Evolutionary conservation across 1,140 invertebrate genomes (phyloP), one percentile per base, ranked within the genome.

Genomic region (Aphelenchoides avenae): DNA sequence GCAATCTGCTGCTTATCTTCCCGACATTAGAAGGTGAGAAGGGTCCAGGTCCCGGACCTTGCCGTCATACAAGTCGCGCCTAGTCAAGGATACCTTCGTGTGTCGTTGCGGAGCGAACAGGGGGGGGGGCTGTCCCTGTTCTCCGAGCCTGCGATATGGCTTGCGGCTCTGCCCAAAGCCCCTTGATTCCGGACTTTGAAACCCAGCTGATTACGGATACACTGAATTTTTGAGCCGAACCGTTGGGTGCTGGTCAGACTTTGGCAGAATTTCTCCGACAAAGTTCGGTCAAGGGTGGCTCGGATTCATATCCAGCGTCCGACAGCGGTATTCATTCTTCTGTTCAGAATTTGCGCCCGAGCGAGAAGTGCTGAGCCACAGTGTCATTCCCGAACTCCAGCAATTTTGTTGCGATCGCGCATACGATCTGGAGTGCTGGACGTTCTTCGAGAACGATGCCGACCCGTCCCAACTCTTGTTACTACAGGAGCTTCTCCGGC

Each of bases 341-440:
- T 5, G 20, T 50, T 15, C 15, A 44, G 65, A 67, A 55, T 67
- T 67, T 57, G 31, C 52, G n/a, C 36, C 31, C 15, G 65, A 67
- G 47, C 33, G 62, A 27, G 59, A 67, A 40, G 66, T 68, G 29
- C 30, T 67, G 9, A 50, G 61, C n/a, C 52, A 20, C n/a, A 24
- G 37, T 30, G 68, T 67, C 5, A 11, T 67, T 11, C 41, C 48
- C 7, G 65, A 67, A 15, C 33, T 67, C 18, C 65, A 67, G 41
- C 67, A 70, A 48, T 61, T 70, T 44, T 67, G 57, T 34, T 68
- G 33, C 40, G 65, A 67, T 30, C 39, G 44, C 11, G 61, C 69
- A 40, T 46, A 70, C 18, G 65, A 67, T 31, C 26, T 67, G 27
- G 65, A 67, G 33, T 65, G 59, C 31, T 64, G 63, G 37, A 67